These are phyloP conservation scores for Seriola dumerili DNA, from an alignment of 2,113 vertebrate species.

Conservation along the genomic window DNA sequence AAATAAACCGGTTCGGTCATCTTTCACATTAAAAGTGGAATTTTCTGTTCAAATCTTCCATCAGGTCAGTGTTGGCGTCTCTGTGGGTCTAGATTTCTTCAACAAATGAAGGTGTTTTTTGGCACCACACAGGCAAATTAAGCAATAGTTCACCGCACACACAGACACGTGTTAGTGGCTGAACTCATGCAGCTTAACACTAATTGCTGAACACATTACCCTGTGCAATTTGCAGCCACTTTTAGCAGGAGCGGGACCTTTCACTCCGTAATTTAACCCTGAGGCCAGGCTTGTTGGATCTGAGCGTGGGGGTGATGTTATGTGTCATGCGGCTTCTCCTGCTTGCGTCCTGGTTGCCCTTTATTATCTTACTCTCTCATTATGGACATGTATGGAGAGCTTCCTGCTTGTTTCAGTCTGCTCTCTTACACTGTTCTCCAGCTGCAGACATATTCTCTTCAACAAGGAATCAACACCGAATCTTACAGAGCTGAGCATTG, in stretches of 20 bases:
- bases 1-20: neutral
- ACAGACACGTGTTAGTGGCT: neutral
- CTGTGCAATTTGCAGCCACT: constrained; percentile 24
- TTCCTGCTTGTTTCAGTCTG: neutral
- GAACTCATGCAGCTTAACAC: constrained; percentile 15
- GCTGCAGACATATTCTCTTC: neutral
- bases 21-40: neutral
- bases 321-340: neutral
- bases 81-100: neutral
- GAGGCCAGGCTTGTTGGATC: constrained; percentile 2
- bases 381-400: neutral
- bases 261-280: constrained; percentile 12
- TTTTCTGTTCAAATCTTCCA: neutral
- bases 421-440: neutral
- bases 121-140: neutral
- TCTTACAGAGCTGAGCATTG: neutral
- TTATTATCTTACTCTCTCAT: neutral
- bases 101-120: neutral
- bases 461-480: neutral
- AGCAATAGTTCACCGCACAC: neutral
- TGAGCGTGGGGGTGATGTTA: constrained; percentile 3
- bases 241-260: constrained; percentile 12
- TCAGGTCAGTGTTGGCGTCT: no score
- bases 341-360: neutral
- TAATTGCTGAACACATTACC: constrained; percentile 45